These are phyloP conservation scores for Melanotaenia trifasciata DNA, from an alignment of 2,797 vertebrate genomes.

Conservation along the genomic window DNA sequence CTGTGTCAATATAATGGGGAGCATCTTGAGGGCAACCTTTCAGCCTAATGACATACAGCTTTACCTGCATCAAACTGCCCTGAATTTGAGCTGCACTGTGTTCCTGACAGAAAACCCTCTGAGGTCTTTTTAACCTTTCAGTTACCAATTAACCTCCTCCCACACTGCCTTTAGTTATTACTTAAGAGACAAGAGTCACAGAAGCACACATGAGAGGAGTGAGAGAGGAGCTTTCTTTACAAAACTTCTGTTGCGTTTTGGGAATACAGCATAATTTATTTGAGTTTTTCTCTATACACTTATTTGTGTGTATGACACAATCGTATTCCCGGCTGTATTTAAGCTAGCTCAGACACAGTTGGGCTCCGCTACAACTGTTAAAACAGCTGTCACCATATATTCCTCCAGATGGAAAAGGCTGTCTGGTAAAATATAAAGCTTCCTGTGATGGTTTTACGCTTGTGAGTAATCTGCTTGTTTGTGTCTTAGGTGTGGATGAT, in stretches of 20 bases:
- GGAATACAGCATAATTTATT: neutral
- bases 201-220: neutral
- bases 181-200: slow-evolving; percentile 39
- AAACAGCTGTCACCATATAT: slow-evolving; percentile 11
- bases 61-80: slow-evolving; percentile 47
- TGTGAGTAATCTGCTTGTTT: slow-evolving; percentile 14
- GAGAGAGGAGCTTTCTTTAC: neutral
- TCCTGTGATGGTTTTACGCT: neutral
- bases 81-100: slow-evolving; percentile 28
- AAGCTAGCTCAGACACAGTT: neutral
- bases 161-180: slow-evolving; percentile 33
- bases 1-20: slow-evolving; percentile 49
- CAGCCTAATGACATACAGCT: slow-evolving; percentile 55
- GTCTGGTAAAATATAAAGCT: slow-evolving; percentile 7
- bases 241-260: neutral
- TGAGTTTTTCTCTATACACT: neutral
- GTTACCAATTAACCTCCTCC: slow-evolving; percentile 56
- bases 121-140: slow-evolving; percentile 42
- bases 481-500: slow-evolving; percentile 91
- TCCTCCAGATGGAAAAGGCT: slow-evolving; percentile 1
- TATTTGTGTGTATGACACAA: neutral
- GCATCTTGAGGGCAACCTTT: slow-evolving; percentile 57
- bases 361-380: neutral
- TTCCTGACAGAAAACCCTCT: slow-evolving; percentile 39
- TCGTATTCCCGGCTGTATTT: neutral